Evolutionary conservation across 1,140 invertebrate genomes (phyloP), one percentile per base, ranked within the genome.

Genomic region (Heliothis virescens): DNA sequence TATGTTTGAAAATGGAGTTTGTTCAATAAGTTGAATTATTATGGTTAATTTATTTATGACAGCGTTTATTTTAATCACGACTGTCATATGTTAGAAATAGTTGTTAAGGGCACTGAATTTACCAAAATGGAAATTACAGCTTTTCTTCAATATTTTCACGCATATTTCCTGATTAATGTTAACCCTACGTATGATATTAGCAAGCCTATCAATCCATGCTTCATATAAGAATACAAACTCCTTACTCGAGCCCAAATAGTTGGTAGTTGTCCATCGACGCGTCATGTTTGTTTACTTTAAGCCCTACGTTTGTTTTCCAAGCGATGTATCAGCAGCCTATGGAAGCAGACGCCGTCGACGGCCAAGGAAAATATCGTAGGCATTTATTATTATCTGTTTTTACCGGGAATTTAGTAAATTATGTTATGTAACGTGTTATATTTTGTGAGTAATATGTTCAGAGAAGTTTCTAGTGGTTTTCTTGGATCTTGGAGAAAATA

Each of bases 201-300:
- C 59, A 7, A 34, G 21, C 59, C 41, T 13, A 47, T 12, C 10
- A 67, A 67, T 4, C 16, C 63, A 2, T 53, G n/a, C 48, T 3
- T 59, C 21, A 10, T n/a, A 50, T 52, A 69, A 69, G 48, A 26
- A 69, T 48, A 21, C 21, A 52, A 67, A 12, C 48, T 53, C 34
- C 60, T 63, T 15, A n/a, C 29, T 11, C 18, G 16, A 18, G 47
- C 59, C 59, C 11, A 50, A 48, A 75, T 74, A 74, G 34, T 72
- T 84, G 87, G 79, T 63, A 80, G 79, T 55, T 82, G 47, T 88
- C 85, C 74, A 62, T 88, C 84, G 63, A 59, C 84, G 67, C 48
- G 12, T 60, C 63, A 13, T 88, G 87, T 87, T 88, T 88, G 87
- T 87, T 88, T 88, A 86, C 67, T 60, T 87, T 85, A 83, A 79